Percentiles rank a stretch among this genome's conserved stretches.
Evolutionary conservation across 2,888 invertebrate species (phyloP).

Genomic region (Acanthopleura granulata): DNA sequence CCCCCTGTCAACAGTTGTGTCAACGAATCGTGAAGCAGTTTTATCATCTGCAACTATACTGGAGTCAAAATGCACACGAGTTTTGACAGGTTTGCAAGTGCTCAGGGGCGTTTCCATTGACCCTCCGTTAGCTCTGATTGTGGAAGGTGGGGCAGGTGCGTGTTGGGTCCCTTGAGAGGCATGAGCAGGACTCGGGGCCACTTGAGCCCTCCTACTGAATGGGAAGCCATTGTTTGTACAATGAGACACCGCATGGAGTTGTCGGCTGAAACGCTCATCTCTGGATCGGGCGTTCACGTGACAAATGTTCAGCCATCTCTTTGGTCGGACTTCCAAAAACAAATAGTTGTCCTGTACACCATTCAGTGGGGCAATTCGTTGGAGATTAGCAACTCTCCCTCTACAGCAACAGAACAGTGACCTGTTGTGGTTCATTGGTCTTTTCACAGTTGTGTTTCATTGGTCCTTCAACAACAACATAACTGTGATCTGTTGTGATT

Average conservation of each 20-base stretch:
- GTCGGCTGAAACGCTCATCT: conserved; percentile 52
- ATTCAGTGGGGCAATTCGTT: background rate
- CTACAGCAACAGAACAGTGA: background rate
- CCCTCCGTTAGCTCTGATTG: background rate
- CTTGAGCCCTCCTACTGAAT: background rate
- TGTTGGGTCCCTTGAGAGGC: no score
- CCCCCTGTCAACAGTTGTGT: background rate
- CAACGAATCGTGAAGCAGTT: background rate
- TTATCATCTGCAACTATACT: no score
- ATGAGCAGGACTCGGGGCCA: background rate
- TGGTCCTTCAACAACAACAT: background rate
- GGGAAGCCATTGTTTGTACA: conserved; percentile 34
- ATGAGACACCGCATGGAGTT: conserved; percentile 45
- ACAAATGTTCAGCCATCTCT: conserved; percentile 44
- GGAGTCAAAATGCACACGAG: background rate
- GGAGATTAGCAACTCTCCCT: background rate
- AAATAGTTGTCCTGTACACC: background rate
- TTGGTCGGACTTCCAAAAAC: conserved; percentile 43
- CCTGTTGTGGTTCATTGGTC: background rate
- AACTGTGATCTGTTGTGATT: background rate
- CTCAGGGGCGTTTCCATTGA: background rate
- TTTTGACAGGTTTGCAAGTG: background rate
- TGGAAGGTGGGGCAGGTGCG: background rate
- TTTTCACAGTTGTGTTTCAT: background rate
- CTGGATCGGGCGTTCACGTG: conserved; percentile 51